Evolutionary conservation across 2,888 invertebrate species (phyloP), one percentile per base, ranked within the genome.

Genomic region (Strigamia crassipes): DNA sequence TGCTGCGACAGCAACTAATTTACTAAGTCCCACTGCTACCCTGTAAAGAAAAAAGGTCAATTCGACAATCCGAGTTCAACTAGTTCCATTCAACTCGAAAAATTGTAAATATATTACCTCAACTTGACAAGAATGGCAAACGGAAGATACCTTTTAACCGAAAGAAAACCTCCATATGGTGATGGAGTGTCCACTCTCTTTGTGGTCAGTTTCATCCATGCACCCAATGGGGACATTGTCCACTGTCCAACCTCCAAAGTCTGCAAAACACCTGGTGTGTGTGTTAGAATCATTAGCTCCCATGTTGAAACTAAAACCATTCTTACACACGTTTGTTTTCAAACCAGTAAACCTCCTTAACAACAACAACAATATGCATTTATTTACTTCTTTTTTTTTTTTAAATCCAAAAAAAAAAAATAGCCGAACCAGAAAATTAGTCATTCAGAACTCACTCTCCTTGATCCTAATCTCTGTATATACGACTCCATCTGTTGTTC

Each of bases 401-500:
- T 51, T n/a, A n/a, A n/a, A n/a, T n/a, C n/a, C n/a, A 73, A 27
- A 6, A 5, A 31, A 73, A 31, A 31, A 10, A 12, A n/a, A 23
- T 1, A 6, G 38, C 10, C 38, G 38, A 27, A 73, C 5, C 13
- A 9, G 12, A 73, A 73, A 73, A 73, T 73, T 73, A 31, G 3
- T 12, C 12, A 73, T 73, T 73, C 73, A 9, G 9, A 73, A 13
- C 73, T 73, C 31, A 27, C 23, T 13, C 73, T 73, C 31, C 73
- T 73, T 73, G 73, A 73, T 73, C 73, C 31, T 73, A 73, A 73
- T 73, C 73, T 73, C 73, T 27, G 73, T 73, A 73, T 73, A 27
- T 73, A 73, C 73, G 73, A 73, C 73, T 73, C 73, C 73, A 73
- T 73, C 73, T 73, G 73, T 73, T 73, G 73, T 73, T 73, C 73